These are phyloP conservation scores for Avahi laniger DNA, from an alignment of 2,797 vertebrate genomes.

Conservation along the genomic window DNA sequence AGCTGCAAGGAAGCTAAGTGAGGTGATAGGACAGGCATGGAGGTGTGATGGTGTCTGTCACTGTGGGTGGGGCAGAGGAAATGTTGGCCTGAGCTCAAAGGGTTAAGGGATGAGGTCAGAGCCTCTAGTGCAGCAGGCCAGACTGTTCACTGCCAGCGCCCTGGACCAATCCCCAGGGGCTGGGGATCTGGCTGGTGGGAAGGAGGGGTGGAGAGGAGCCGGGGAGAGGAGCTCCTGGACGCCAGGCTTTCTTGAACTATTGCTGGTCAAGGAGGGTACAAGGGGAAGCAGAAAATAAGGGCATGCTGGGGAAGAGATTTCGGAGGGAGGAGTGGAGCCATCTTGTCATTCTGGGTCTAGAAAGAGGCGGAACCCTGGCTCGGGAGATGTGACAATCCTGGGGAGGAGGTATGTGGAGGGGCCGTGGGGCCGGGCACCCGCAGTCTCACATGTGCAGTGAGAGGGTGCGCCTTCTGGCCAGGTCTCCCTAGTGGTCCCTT, in stretches of 20 bases:
- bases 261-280: background rate
- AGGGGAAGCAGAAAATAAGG: background rate
- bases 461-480: background rate
- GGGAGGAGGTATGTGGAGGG: background rate
- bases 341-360: conserved; percentile 11
- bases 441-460: background rate
- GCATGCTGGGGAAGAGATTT: background rate
- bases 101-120: conserved; percentile 77
- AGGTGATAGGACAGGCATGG: background rate
- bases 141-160: conserved; percentile 52
- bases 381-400: background rate
- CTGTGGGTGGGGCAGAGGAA: background rate
- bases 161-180: conserved; percentile 61
- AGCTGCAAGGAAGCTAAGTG: background rate
- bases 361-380: background rate
- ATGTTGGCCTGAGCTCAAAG: conserved; percentile 49
- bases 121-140: conserved; percentile 49
- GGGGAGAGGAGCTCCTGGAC: conserved; percentile 7
- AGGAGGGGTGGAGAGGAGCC: background rate
- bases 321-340: background rate
- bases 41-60: background rate
- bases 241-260: background rate
- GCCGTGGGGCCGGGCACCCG: background rate
- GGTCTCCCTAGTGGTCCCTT: background rate
- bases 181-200: conserved; percentile 49